These are phyloP conservation scores for Cyphomyrus discorhynchus DNA, from an alignment of 2,113 vertebrate genomes.

Conservation along the genomic window DNA sequence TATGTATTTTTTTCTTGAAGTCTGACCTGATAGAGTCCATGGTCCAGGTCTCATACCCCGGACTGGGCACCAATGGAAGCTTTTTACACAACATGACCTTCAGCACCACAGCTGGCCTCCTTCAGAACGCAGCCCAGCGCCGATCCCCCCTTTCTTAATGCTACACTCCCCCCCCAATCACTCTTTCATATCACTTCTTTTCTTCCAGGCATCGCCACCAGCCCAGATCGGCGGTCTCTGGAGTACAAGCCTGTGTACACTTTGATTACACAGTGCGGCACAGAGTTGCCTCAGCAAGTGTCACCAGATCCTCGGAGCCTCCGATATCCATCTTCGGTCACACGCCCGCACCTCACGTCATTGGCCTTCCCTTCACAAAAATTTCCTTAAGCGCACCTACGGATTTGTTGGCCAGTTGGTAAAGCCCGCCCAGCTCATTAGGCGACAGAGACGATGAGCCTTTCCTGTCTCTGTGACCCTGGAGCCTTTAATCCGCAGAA, in stretches of 20 bases:
- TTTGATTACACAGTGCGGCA: not conserved
- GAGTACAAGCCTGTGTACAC: not conserved
- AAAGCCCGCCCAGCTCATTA: not conserved
- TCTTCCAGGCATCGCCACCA: not conserved
- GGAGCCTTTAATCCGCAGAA: conserved; percentile 3
- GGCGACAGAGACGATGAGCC: not conserved
- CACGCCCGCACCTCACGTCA: not conserved
- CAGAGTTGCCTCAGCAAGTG: not conserved
- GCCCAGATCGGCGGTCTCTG: not conserved
- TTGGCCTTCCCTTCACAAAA: not conserved
- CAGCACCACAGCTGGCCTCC: not conserved
- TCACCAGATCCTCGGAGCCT: not conserved
- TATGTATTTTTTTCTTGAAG: not conserved
- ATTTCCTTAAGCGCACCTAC: not conserved
- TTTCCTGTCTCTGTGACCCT: not conserved
- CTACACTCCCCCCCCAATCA: not conserved
- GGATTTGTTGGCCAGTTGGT: not conserved
- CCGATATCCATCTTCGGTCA: not conserved
- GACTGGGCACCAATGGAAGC: not conserved
- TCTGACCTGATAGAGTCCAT: not conserved
- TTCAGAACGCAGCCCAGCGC: not conserved
- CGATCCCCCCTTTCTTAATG: not conserved
- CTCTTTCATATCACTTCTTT: not conserved
- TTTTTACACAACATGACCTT: not conserved
- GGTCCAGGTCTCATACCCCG: not conserved